These are phyloP conservation scores for Doryteuthis pealeii DNA, from an alignment of 1,140 invertebrate species.

Conservation along the genomic window DNA sequence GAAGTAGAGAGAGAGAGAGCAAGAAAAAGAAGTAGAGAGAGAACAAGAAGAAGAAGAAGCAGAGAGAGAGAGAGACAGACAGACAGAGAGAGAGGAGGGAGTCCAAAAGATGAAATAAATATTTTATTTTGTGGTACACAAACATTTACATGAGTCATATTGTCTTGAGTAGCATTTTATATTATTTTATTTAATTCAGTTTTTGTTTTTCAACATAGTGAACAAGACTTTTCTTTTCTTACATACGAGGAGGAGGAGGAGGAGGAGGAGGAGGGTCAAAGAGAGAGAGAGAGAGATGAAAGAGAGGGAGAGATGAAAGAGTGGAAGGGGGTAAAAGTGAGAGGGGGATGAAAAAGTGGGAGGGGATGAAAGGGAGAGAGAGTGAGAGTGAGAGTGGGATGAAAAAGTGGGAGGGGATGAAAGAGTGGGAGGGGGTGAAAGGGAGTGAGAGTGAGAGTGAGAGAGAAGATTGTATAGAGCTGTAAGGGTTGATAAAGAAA, in stretches of 20 bases:
- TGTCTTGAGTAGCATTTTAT: too few species aligned
- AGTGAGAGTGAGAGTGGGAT: background rate
- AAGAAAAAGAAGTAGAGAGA: background rate
- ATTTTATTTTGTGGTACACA: background rate
- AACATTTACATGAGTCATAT: too few species aligned
- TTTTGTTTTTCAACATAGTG: too few species aligned
- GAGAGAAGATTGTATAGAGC: background rate
- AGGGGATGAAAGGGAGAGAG: background rate
- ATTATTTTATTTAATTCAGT: too few species aligned
- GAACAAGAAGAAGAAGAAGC: background rate
- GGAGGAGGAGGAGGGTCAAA: background rate
- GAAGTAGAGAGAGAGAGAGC: background rate
- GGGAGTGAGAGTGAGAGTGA: background rate
- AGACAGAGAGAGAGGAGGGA: background rate
- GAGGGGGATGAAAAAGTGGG: background rate
- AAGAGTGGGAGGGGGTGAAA: background rate
- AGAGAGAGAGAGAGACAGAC: background rate
- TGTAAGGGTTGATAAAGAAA: background rate
- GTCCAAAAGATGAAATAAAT: background rate
- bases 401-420: background rate
- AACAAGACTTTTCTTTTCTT: too few species aligned
- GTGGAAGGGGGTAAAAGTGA: background rate
- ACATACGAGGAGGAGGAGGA: background rate
- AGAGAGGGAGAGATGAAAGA: background rate
- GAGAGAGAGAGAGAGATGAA: background rate